A percentile compares a stretch with the other conserved stretches of the same genome.
phyloP scores from a whole-genome alignment of 2,888 invertebrate species.

The Cremastobaeus sp. region DNA sequence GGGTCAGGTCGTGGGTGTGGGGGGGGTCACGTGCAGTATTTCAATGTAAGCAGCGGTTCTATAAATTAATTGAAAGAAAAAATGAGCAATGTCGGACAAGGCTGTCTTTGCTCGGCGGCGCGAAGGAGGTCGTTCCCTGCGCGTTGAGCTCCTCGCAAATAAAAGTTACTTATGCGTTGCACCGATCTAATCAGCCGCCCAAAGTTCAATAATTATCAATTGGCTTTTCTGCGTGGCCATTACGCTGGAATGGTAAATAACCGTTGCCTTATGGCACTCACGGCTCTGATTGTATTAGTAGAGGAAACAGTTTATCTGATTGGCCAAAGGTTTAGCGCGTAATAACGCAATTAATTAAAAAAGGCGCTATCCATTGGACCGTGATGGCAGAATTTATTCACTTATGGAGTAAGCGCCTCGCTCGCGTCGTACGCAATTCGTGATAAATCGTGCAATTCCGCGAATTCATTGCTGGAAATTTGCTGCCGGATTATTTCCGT shows the following conservation, averaged over 20 bases:
- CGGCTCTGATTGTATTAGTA: conserved; percentile 49
- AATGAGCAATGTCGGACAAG: too few species aligned
- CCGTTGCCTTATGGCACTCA: neutral
- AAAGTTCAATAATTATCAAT: conserved; percentile 34
- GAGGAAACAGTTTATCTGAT: conserved; percentile 52
- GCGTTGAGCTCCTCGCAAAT: too few species aligned
- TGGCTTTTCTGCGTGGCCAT: conserved; percentile 5
- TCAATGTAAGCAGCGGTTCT: too few species aligned
- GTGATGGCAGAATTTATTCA: conserved; percentile 52
- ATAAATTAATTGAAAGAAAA: too few species aligned
- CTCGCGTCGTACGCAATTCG: conserved; percentile 11
- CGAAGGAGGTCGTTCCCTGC: too few species aligned
- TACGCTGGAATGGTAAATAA: conserved; percentile 34
- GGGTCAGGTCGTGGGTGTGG: too few species aligned
- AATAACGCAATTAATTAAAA: conserved; percentile 52
- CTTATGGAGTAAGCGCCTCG: conserved; percentile 28
- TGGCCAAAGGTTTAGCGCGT: conserved; percentile 42
- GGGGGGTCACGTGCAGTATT: too few species aligned
- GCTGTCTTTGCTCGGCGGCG: too few species aligned
- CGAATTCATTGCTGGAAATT: conserved; percentile 49
- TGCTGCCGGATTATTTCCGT: conserved; percentile 50
- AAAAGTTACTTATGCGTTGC: conserved; percentile 1
- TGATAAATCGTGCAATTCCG: conserved; percentile 53
- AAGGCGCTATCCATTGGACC: conserved; percentile 32
- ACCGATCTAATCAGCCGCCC: conserved; percentile 16